Base-by-base conservation (phyloP, 1,140 invertebrate genomes). In the Microplitis demolitor region DNA sequence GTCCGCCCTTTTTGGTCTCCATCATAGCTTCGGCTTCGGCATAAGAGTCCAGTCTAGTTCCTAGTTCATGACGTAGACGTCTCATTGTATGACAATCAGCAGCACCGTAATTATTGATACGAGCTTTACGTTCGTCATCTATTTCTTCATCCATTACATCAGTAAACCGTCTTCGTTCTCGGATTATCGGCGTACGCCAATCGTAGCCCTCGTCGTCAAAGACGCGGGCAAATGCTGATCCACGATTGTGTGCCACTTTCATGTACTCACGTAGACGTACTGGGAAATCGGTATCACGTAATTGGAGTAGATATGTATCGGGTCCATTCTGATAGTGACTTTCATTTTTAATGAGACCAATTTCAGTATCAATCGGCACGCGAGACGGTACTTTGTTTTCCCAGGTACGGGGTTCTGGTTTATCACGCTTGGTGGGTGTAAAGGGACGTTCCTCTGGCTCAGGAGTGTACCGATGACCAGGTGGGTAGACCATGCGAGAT, bases 141-240 rank as follows among this genome's bases (percentile, higher is more conserved):
- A 97, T 97, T 87, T 98, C 96, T 83, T 98, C 96, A 83, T 98
- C 96, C 96, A 97, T 97, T 1, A 98, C 91, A 80, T 98, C 96
- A 5, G 94, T 96, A 82, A 98, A 97, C 60, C 95, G 91, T 72
- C 96, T 91, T 70, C 96, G 88, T 87, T 98, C 96, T 33, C 94
- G 89, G 76, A 98, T 95, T 4, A 96, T 91, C 4, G 96, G 95
- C 0, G 94, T 91, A 83, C 91, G 90, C 89, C 93, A 94, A 80
- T 96, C 94, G 72, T 90, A 90, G 77, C 89, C 90, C 13, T 89
- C 89, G n/a, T 90, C 88, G 80, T 94, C 92, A 39, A 90, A 89
- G 8, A 94, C 89, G 77, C 90, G 86, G 14, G 87, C 89, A 78
- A 89, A 90, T 2, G 91, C 91, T 4, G 94, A 93, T 13, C 92